These are phyloP conservation scores for Oryzias dopingdopingensis DNA, from an alignment of 2,797 vertebrate genomes.

Conservation along the genomic window DNA sequence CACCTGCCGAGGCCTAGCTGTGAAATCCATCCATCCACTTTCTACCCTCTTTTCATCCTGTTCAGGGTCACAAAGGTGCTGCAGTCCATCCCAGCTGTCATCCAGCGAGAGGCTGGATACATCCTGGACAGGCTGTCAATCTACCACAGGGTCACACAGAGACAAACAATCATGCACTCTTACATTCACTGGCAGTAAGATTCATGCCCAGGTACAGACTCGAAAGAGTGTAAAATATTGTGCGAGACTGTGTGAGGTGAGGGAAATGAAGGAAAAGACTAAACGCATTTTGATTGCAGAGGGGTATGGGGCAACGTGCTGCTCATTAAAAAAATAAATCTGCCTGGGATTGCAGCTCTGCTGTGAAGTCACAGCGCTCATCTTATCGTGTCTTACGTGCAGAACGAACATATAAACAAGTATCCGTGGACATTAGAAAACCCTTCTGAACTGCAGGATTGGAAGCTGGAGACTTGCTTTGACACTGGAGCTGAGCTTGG, in stretches of 20 bases:
- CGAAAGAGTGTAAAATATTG: slow-evolving; percentile 19
- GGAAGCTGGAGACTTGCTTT: slow-evolving; percentile 22
- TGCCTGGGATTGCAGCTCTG: neutral
- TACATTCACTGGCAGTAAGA: too few species aligned
- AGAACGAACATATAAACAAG: neutral
- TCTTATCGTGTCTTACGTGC: neutral
- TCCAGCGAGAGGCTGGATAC: neutral
- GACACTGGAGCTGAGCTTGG: slow-evolving; percentile 25
- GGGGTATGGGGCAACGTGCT: neutral
- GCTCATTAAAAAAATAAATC: slow-evolving; percentile 2
- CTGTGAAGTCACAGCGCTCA: neutral
- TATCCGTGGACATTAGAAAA: slow-evolving; percentile 1
- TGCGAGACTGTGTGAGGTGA: neutral
- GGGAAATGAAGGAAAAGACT: neutral
- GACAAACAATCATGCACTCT: too few species aligned
- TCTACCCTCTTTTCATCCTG: too few species aligned
- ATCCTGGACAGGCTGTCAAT: too few species aligned
- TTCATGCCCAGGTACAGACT: slow-evolving; percentile 7
- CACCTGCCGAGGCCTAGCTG: slow-evolving; percentile 5
- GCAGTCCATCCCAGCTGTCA: too few species aligned
- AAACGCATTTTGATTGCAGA: slow-evolving; percentile 8
- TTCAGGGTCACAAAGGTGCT: too few species aligned
- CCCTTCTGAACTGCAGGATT: slow-evolving; percentile 1
- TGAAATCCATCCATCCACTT: slow-evolving; percentile 3
- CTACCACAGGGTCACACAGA: too few species aligned